A percentile compares a stretch with the other conserved stretches of the same genome.
phyloP scores from a whole-genome alignment of 2,888 invertebrate genomes.

The Hirtodrosophila cameraria region DNA sequence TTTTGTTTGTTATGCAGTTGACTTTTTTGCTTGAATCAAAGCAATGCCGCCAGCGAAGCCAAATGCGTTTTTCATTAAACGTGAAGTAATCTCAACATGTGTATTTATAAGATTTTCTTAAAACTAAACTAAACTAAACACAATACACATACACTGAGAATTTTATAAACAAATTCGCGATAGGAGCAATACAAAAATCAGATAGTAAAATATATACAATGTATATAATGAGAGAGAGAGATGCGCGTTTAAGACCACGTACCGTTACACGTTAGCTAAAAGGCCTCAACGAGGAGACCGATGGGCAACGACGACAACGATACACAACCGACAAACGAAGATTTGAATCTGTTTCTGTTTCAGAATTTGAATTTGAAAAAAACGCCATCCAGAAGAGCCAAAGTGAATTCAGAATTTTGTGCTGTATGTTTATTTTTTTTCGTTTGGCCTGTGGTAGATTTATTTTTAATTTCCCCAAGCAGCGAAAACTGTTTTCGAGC shows the following conservation, averaged over 20 bases:
- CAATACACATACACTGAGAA: conserved; percentile 28
- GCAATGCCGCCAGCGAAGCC: background rate
- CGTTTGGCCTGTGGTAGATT: conserved; percentile 32
- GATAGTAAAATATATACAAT: conserved; percentile 16
- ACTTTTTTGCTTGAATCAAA: conserved; percentile 2
- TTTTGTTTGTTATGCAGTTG: conserved; percentile 31
- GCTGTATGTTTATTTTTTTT: too few relatives aligned
- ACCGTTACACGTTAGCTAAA: conserved; percentile 70
- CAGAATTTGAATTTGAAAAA: conserved; percentile 57
- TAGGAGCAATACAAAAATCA: conserved; percentile 29
- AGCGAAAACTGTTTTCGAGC: conserved; percentile 49
- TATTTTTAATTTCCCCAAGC: conserved; percentile 67
- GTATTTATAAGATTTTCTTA: conserved; percentile 33
- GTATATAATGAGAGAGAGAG: background rate
- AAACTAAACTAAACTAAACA: conserved; percentile 30
- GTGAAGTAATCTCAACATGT: conserved; percentile 43
- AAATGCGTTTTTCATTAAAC: conserved; percentile 43
- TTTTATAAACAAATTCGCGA: conserved; percentile 76
- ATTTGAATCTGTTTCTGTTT: conserved; percentile 82
- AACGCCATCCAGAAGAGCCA: conserved; percentile 34
- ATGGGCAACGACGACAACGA: conserved; percentile 43
- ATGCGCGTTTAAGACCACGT: conserved; percentile 47
- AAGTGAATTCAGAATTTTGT: conserved; percentile 28
- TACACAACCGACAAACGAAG: conserved; percentile 84
- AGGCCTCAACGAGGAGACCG: conserved; percentile 34